Conservation (phyloP, 2,888 invertebrate species). For the Sisyra nigra region DNA sequence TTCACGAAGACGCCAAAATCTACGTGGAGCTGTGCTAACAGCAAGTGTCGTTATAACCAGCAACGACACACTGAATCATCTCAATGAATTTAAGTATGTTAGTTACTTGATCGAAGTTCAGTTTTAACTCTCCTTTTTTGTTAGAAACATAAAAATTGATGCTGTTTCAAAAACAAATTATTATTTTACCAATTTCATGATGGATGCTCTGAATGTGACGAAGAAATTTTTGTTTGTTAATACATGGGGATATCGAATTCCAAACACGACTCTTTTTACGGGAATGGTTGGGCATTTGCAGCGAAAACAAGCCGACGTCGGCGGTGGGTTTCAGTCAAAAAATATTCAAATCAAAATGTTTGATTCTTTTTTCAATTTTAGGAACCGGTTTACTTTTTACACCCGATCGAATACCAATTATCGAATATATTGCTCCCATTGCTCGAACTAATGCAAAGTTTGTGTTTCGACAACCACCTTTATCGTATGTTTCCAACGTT, state of each 20-base stretch:
- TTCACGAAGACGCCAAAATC: constrained; percentile 16
- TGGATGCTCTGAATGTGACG: constrained; percentile 35
- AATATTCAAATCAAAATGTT: background rate
- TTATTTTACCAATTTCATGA: constrained; percentile 33
- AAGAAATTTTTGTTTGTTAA: constrained; percentile 29
- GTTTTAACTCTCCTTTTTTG: constrained; percentile 6
- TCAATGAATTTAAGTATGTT: constrained; percentile 25
- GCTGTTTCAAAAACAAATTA: constrained; percentile 41
- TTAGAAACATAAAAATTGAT: constrained; percentile 24
- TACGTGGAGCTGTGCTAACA: constrained; percentile 17
- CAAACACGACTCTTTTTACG: constrained; percentile 32
- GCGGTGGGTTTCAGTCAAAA: constrained; percentile 25
- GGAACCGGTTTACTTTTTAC: constrained; percentile 27
- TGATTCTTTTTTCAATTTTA: constrained; percentile 13
- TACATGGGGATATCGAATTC: constrained; percentile 35
- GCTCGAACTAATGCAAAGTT: constrained; percentile 36
- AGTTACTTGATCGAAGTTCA: background rate
- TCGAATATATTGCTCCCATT: constrained; percentile 39
- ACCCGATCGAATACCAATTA: constrained; percentile 20
- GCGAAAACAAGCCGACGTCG: constrained; percentile 35
- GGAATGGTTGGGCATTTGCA: constrained; percentile 41
- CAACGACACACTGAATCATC: constrained; percentile 25
- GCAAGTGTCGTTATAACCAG: constrained; percentile 23
- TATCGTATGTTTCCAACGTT: constrained; percentile 47
- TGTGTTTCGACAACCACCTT: constrained; percentile 47